Conservation (phyloP, 2,797 vertebrate species). For the Melanotaenia boesemani region DNA sequence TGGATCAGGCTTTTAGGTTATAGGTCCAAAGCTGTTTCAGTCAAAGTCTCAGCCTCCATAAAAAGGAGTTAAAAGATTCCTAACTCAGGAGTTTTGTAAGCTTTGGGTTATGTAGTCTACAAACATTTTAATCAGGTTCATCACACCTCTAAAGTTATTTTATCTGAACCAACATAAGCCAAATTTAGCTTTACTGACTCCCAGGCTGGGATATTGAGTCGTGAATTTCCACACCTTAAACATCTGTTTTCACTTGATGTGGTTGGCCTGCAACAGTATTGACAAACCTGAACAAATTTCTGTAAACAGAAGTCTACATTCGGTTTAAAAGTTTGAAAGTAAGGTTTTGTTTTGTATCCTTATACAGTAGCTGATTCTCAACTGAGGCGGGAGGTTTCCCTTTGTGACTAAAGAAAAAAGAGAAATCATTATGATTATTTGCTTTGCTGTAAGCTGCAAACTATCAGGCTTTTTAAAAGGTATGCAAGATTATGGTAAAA, state of each 20-base stretch:
- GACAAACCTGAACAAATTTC: slow-evolving; percentile 42
- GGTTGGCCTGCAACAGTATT: slow-evolving; percentile 37
- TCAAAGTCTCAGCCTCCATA: no score
- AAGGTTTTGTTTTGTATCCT: no score
- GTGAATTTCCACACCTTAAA: slow-evolving; percentile 25
- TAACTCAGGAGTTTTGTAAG: slow-evolving; percentile 7
- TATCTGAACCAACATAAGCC: slow-evolving; percentile 25
- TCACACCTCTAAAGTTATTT: slow-evolving; percentile 28
- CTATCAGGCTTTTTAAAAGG: not conserved
- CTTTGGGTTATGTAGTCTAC: not conserved
- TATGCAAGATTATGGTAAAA: slow-evolving; percentile 4
- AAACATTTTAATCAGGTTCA: slow-evolving; percentile 17
- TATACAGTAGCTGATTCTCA: no score
- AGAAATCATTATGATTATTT: not conserved
- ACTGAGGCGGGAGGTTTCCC: slow-evolving; percentile 11
- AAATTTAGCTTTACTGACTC: slow-evolving; percentile 44
- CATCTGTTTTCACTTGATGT: slow-evolving; percentile 38
- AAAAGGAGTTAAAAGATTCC: slow-evolving; percentile 2
- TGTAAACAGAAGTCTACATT: not conserved
- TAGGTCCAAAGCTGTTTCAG: no score
- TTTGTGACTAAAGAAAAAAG: not conserved
- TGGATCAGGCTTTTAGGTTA: no score
- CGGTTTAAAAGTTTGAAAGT: slow-evolving; percentile 33
- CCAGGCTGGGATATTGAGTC: slow-evolving; percentile 40
- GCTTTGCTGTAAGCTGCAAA: not conserved